phyloP scores from a whole-genome alignment of 1,140 invertebrate genomes.

The Neomicropteryx cornuta region DNA sequence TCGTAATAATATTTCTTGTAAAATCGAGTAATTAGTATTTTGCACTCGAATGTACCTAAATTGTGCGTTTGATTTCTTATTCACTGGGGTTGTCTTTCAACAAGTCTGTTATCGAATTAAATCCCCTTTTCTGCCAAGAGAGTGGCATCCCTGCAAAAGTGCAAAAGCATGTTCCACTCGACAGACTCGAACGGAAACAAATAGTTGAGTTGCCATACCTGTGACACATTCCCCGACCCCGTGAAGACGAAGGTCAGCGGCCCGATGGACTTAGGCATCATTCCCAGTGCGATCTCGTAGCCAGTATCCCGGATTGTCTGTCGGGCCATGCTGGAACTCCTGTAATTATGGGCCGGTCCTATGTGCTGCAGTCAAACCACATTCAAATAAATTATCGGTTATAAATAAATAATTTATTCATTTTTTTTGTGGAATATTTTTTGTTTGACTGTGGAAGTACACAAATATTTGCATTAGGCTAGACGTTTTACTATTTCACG shows the following conservation, averaged over 20 bases:
- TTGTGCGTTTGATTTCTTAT: too few relatives aligned
- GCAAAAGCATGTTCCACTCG: too few relatives aligned
- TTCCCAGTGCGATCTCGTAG: slow-evolving; percentile 93
- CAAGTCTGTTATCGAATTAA: too few relatives aligned
- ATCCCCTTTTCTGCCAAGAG: too few relatives aligned
- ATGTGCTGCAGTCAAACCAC: slow-evolving; percentile 69
- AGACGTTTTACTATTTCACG: not conserved
- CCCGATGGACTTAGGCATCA: slow-evolving; percentile 97
- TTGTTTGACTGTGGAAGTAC: not conserved
- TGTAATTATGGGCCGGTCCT: slow-evolving; percentile 95
- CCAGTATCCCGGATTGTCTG: slow-evolving; percentile 96
- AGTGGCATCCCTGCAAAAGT: too few relatives aligned
- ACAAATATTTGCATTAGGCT: not conserved
- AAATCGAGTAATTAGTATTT: too few relatives aligned
- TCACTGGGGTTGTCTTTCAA: too few relatives aligned
- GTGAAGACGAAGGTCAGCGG: slow-evolving; percentile 98
- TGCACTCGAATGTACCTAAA: too few relatives aligned
- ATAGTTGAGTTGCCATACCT: too few relatives aligned
- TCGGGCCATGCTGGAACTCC: slow-evolving; percentile 92
- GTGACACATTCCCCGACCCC: slow-evolving; percentile 76
- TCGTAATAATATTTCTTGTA: too few relatives aligned
- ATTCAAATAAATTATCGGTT: too few relatives aligned
- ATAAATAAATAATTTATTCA: slow-evolving; percentile 1
- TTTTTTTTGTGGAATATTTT: not conserved
- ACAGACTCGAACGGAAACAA: too few relatives aligned